These are phyloP conservation scores for Drosophila punjabiensis DNA, from an alignment of 1,140 invertebrate genomes.

Conservation along the genomic window DNA sequence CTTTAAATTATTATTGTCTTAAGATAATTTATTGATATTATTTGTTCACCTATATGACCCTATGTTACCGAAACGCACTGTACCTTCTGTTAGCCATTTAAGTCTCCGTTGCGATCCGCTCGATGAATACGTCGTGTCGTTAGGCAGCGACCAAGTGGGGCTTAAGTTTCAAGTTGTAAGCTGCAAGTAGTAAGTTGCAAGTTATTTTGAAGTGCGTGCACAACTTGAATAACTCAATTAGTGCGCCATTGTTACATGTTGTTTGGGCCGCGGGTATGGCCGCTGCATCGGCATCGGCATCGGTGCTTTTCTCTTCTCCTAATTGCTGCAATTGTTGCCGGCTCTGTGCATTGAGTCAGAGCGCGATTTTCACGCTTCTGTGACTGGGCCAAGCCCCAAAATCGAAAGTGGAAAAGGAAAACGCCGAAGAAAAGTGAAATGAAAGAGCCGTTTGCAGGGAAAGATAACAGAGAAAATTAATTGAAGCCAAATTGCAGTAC, in stretches of 20 bases:
- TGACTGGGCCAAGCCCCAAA: constrained; percentile 46
- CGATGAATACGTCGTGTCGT: constrained; percentile 27
- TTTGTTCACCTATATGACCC: no score
- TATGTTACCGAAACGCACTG: not conserved
- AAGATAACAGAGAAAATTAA: constrained; percentile 39
- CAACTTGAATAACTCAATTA: constrained; percentile 75
- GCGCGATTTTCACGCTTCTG: constrained; percentile 72
- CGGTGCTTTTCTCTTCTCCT: constrained; percentile 11
- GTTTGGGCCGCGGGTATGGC: not conserved
- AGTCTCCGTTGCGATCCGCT: constrained; percentile 2
- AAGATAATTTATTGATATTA: no score
- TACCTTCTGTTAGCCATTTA: not conserved
- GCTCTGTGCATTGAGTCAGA: constrained; percentile 52
- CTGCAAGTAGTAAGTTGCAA: constrained; percentile 8
- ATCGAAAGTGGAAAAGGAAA: constrained; percentile 58
- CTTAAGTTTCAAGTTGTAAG: constrained; percentile 22
- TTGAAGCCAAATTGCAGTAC: constrained; percentile 34
- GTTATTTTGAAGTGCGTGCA: constrained; percentile 38
- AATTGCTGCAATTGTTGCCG: constrained; percentile 32
- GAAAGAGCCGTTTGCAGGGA: not conserved
- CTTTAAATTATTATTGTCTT: no score
- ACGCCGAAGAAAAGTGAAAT: constrained; percentile 55
- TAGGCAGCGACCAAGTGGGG: constrained; percentile 31
- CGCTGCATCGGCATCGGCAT: constrained; percentile 10
- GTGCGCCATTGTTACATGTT: constrained; percentile 46